phyloP scores from a whole-genome alignment of 2,888 invertebrate species.

The Ditula angustiorana region DNA sequence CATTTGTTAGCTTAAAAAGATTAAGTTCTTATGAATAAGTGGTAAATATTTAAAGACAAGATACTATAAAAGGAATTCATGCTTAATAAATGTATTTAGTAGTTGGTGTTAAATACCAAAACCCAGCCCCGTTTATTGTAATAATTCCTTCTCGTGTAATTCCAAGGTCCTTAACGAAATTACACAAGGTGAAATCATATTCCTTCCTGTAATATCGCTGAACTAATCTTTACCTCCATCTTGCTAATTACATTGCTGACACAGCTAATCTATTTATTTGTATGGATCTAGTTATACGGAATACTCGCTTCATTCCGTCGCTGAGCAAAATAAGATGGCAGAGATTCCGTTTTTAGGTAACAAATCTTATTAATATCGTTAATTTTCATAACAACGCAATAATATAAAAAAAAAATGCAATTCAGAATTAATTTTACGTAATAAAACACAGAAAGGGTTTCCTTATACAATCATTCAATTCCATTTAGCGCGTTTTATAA shows the following conservation, averaged over 20 bases:
- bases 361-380: not conserved
- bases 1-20: no score
- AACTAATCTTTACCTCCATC: conserved; percentile 32
- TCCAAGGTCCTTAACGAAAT: conserved; percentile 1
- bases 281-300: not conserved
- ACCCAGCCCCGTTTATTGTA: conserved; percentile 5
- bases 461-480: conserved; percentile 18
- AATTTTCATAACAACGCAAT: not conserved
- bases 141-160: conserved; percentile 4
- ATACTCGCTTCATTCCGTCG: not conserved
- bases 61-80: no score
- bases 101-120: no score
- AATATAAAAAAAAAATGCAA: not conserved
- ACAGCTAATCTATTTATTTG: conserved; percentile 31
- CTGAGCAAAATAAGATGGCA: not conserved
- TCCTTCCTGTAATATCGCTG: conserved; percentile 26
- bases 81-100: no score
- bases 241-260: conserved; percentile 31
- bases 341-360: not conserved
- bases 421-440: conserved; percentile 4
- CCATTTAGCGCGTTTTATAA: conserved; percentile 22
- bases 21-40: no score
- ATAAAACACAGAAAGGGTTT: conserved; percentile 7
- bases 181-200: conserved; percentile 19
- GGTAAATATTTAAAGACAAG: no score